These are phyloP conservation scores for Canis aureus DNA, from an alignment of 2,113 vertebrate species.

Conservation along the genomic window DNA sequence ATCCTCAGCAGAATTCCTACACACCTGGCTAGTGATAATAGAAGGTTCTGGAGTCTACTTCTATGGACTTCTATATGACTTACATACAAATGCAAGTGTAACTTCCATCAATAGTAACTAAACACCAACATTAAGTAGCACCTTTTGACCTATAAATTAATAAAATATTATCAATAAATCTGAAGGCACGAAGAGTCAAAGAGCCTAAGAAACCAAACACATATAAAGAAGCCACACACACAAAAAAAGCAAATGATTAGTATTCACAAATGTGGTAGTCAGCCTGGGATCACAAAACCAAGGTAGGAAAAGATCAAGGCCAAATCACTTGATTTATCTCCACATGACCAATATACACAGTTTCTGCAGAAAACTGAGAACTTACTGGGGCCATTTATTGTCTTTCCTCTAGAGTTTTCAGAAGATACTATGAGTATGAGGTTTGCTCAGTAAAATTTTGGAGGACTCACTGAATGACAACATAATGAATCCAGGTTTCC, in stretches of 20 bases:
- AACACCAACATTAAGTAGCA: not conserved
- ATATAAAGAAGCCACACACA: constrained; percentile 15
- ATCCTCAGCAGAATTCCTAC: not conserved
- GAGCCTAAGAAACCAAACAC: not conserved
- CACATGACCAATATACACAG: not conserved
- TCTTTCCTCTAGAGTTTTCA: constrained; percentile 21
- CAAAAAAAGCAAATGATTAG: not conserved
- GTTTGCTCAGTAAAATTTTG: not conserved
- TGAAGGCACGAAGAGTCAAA: not conserved
- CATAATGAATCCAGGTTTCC: not conserved
- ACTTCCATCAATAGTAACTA: not conserved
- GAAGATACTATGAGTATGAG: not conserved
- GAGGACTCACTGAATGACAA: not conserved
- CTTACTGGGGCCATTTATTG: not conserved
- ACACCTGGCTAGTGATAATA: not conserved
- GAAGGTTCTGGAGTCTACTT: not conserved
- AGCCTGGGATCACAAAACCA: not conserved
- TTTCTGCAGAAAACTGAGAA: not conserved
- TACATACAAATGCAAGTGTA: not conserved
- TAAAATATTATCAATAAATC: not conserved
- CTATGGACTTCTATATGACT: not conserved
- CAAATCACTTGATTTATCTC: not conserved
- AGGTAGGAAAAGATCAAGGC: not conserved
- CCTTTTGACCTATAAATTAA: not conserved
- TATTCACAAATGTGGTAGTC: not conserved